Base-by-base conservation (phyloP, 2,113 vertebrate species). In the Spizaetus ornatus region DNA sequence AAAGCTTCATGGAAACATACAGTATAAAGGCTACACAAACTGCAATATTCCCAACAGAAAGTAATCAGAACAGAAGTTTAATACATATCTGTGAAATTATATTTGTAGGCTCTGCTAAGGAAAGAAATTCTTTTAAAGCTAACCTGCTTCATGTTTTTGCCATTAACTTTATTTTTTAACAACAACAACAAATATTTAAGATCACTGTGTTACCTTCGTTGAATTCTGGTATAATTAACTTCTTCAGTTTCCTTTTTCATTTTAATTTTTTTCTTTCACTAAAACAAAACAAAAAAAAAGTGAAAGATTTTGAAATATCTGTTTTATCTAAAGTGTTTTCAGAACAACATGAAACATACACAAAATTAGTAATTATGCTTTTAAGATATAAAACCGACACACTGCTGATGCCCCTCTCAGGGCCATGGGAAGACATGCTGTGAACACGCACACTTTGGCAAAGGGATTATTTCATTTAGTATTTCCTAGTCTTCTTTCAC, bases 161-260 rank as follows among this genome's bases (percentile, higher is more conserved):
- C 47, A 84, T 59, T 9, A 48, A 36, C 8, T 66, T 67, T 61
- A 71, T 9, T 55, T 38, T 66, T 56, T 32, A 90, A 70, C 11
- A 38, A 77, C 42, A 13, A 48, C 13, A 7, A 40, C 69, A 23
- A 58, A 15, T 7, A 79, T 10, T 71, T 38, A 80, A 94, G 52
- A 82, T 45, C 43, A 92, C 19, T 89, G 36, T 65, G 97, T 98
- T 98, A 98, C 98, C 98, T 98, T 97, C 16, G 56, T 52, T 96
- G 97, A 91, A 90, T 95, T 97, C 95, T 97, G 86, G 36, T 83
- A 96, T 85, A 93, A 96, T 95, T 96, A 95, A 88, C 40, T 86
- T 97, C 98, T 98, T 98, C 93, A 58, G 83, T 96, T 96, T 87
- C 94, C 69, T 97, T 95, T 96, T 95, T 45, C 91, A 62, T 95